Percentiles rank a stretch among this genome's conserved stretches.
Evolutionary conservation across 2,113 vertebrate species (phyloP).

Genomic region (Arvicanthis niloticus): DNA sequence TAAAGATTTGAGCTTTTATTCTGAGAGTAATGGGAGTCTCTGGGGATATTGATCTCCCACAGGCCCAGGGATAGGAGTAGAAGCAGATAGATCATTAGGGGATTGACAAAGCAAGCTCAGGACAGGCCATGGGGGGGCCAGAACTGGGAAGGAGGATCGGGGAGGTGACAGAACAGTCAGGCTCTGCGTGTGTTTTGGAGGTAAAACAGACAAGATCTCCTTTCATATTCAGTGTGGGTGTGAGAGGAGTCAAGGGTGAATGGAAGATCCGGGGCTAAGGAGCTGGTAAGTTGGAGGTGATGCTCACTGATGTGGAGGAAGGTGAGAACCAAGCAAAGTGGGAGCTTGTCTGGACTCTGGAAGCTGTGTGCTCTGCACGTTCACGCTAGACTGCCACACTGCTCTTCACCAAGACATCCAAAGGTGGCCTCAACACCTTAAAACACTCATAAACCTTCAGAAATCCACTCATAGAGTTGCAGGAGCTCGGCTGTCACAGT

Average conservation of each 20-base stretch:
- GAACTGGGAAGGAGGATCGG: neutral
- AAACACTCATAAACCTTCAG: neutral
- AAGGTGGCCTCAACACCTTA: neutral
- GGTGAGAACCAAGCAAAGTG: neutral
- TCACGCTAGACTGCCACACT: neutral
- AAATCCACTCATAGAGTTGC: neutral
- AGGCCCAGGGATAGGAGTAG: neutral
- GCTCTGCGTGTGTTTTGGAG: neutral
- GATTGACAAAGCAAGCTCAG: neutral
- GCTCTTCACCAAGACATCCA: neutral
- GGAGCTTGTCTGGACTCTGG: neutral
- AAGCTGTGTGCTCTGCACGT: neutral
- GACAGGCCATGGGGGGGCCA: neutral
- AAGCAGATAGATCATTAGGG: neutral
- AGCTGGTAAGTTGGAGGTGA: neutral
- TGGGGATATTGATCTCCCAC: neutral
- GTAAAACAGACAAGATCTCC: neutral
- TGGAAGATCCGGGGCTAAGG: neutral
- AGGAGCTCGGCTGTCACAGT: neutral
- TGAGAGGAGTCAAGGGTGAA: neutral
- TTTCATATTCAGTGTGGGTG: neutral
- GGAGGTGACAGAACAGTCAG: neutral
- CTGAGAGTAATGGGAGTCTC: neutral
- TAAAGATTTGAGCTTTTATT: neutral
- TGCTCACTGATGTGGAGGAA: neutral